Evolutionary conservation across 2,113 vertebrate genomes (phyloP).

Genomic region (Pteruthius melanotis): DNA sequence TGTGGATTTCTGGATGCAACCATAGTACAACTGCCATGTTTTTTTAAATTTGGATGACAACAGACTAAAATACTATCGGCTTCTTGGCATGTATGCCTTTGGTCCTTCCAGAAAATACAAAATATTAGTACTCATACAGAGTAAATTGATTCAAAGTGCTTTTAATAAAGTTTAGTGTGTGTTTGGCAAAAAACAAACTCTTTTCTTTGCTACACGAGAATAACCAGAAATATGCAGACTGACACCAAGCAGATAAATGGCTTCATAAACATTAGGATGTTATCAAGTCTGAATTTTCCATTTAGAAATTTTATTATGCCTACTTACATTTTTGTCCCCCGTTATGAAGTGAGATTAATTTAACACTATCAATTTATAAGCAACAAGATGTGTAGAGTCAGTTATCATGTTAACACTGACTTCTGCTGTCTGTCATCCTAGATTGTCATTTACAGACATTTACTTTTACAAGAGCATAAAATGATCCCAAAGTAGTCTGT

Average conservation of each 20-base stretch:
- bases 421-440: constrained; percentile 40
- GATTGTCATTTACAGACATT: constrained; percentile 17
- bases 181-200: background rate
- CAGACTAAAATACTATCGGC: background rate
- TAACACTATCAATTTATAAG: background rate
- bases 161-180: background rate
- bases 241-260: background rate
- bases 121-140: background rate
- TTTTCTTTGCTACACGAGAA: background rate
- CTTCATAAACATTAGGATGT: background rate
- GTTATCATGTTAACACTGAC: background rate
- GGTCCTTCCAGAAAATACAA: background rate
- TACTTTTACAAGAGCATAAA: constrained; percentile 54
- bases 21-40: background rate
- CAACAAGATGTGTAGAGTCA: background rate
- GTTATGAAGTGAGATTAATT: background rate
- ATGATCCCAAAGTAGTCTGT: background rate
- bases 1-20: background rate
- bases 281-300: background rate
- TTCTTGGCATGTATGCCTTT: background rate
- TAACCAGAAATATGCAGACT: background rate
- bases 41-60: background rate
- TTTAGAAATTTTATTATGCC: background rate
- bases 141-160: background rate
- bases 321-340: background rate